Base-by-base conservation (phyloP, 1,140 invertebrate species). In the Potamilus streckersoni region DNA sequence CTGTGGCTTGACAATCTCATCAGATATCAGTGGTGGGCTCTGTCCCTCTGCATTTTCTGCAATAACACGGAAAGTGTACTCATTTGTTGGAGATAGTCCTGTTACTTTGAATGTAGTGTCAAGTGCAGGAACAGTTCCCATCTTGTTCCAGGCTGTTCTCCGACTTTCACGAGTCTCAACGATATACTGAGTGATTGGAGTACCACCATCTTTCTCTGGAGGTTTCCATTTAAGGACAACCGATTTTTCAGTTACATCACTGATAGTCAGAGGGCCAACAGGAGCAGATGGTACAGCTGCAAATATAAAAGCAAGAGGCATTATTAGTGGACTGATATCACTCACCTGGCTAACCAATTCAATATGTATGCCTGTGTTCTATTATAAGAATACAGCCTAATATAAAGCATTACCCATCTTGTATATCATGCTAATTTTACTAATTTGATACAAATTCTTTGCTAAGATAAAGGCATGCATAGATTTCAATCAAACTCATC, bases 111-210 rank as follows among this genome's bases (percentile, higher is more conserved):
- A 94, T 92, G 80, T 81, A 8, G 82, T 84, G 17, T 79, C 81
- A 17, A 75, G 59, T 16, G 78, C 79, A 69, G 81, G 77, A 20
- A 84, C 92, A 62, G 97, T 93, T 93, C 23, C 94, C 91, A 87
- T 96, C 94, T 65, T 95, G 93, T 87, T 60, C 97, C 97, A 70
- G 95, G 96, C 80, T 63, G 74, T 81, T 16, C 85, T 64, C 17
- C 83, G 80, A 8, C 94, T 91, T 86, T 98, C 96, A 92, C 97
- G 94, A 89, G 97, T 97, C 89, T 98, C 97, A 71, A 99, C 93
- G 88, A 97, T 95, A 84, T 99, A 99, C 88, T 97, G 95, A 85
- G 95, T 95, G 84, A 99, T 96, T 1, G 97, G 96, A 61, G 93
- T 92, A 55, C 97, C 97, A 78, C 97, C 97, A 89, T 98, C 96